phyloP scores from a whole-genome alignment of 2,888 invertebrate species.

The Leucoma salicis region DNA sequence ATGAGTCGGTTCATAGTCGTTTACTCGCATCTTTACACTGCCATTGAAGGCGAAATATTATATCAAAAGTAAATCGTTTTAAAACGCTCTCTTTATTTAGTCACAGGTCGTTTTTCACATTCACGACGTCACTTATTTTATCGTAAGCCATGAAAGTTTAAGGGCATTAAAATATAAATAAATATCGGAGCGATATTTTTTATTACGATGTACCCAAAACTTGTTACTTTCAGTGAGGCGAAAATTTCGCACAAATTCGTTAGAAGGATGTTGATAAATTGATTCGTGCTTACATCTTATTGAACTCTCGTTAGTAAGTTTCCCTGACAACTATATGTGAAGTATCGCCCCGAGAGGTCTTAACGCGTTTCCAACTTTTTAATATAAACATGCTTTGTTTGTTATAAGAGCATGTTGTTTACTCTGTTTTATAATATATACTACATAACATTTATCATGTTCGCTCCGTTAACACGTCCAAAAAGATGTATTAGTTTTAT shows the following conservation, averaged over 20 bases:
- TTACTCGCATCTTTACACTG: too few relatives aligned
- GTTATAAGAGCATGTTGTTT: not conserved
- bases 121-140: not conserved
- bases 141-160: slow-evolving; percentile 7
- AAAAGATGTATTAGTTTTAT: slow-evolving; percentile 28
- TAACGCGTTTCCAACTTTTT: slow-evolving; percentile 5
- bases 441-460: slow-evolving; percentile 15
- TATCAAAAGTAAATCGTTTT: too few relatives aligned
- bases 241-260: slow-evolving; percentile 19
- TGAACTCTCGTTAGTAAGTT: slow-evolving; percentile 38
- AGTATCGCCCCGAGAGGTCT: slow-evolving; percentile 18
- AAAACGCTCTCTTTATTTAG: too few relatives aligned
- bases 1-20: too few relatives aligned
- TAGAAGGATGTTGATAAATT: slow-evolving; percentile 39
- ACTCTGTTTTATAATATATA: not conserved
- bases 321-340: slow-evolving; percentile 19
- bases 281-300: slow-evolving; percentile 37
- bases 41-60: too few relatives aligned
- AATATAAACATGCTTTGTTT: slow-evolving; percentile 11
- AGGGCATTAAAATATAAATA: slow-evolving; percentile 25
- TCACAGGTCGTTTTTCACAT: not conserved
- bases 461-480: slow-evolving; percentile 12
- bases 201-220: slow-evolving; percentile 19
- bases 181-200: slow-evolving; percentile 18
- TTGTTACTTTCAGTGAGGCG: slow-evolving; percentile 7